Base-by-base conservation (phyloP, 2,113 vertebrate species). In the Myrmecophaga tridactyla region DNA sequence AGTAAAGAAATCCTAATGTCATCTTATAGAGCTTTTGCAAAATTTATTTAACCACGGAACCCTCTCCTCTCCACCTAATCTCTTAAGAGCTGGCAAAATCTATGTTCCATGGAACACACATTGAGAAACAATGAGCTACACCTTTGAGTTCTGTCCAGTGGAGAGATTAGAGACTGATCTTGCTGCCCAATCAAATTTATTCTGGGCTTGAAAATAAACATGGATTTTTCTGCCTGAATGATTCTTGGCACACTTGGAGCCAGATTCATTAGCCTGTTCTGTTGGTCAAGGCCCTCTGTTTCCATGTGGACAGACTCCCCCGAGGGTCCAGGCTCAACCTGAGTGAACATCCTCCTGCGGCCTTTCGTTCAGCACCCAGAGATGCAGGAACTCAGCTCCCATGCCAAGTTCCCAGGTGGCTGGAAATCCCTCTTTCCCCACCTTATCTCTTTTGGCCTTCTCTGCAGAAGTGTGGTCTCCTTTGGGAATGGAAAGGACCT, bases 151-250 rank as follows among this genome's bases (percentile, higher is more conserved):
- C 73, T 87, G 81, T 87, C n/a, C 36, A 86, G 70, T 3, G 63
- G 17, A 77, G 17, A 93, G 34, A 78, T 82, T 53, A 73, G 51
- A 90, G 89, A 34, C 53, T 70, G 63, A 83, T 84, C 72, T 90
- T 87, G 48, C 36, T 60, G 70, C 17, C 51, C 92, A 89, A 20
- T 90, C 51, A 87, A 1, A 80, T 94, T 69, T 90, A 65, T 84
- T 86, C 70, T 90, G 62, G 25, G 90, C 4, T 25, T 84, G 51
- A 95, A 94, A 83, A 87, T 65, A 80, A 67, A 85, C 58, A 18
- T 69, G 13, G 17, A 17, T 65, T 43, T 94, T 92, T 86, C 41
- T 84, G 34, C 51, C 34, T 10, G 53, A 80, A 84, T 27, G 48
- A 12, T 92, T 69, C n/a, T 83, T 80, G 75, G 93, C 48, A 86